Base-by-base conservation (phyloP, 2,797 vertebrate genomes). In the Heterohyrax brucei region DNA sequence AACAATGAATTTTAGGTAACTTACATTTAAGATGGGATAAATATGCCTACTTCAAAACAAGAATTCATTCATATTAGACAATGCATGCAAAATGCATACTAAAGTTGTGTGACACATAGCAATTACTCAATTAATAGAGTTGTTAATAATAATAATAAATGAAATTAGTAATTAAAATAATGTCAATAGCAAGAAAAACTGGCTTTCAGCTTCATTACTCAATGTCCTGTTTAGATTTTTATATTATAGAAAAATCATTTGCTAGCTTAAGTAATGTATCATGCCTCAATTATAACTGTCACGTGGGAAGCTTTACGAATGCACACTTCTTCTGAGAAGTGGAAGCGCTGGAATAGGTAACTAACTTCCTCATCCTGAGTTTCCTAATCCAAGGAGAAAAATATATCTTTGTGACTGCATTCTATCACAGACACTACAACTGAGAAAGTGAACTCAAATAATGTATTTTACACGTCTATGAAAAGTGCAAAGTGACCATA, bases 271-370 rank as follows among this genome's bases (percentile, higher is more conserved):
- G 53, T 89, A 95, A 97, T 95, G 64, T 22, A 92, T 96, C 94
- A 95, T 97, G 93, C 61, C 84, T 94, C 94, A 94, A 98, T 96
- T 97, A 90, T 91, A 96, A 70, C 30, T 95, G 87, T 93, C 94
- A 90, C 30, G 6, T 95, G 92, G 95, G 96, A 95, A 96, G 93
- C 80, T 72, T 93, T 90, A 80, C 81, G 88, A 96, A 94, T 92
- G 70, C 30, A 86, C 87, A 12, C 13, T 46, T 92, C 78, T 93
- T 87, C 77, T 81, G 80, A 94, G 89, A 93, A 89, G 89, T 95
- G 70, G 53, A 91, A 93, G 59, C 50, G 59, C 64, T 96, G 94
- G 87, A 93, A 33, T 48, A 96, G 96, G 94, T 86, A 92, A 66
- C 68, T 62, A 73, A 93, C 13, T 92, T 96, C 10, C 61, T 93